Base-by-base conservation (phyloP, 2,888 invertebrate genomes). In the Trypoxylon attenuatum region DNA sequence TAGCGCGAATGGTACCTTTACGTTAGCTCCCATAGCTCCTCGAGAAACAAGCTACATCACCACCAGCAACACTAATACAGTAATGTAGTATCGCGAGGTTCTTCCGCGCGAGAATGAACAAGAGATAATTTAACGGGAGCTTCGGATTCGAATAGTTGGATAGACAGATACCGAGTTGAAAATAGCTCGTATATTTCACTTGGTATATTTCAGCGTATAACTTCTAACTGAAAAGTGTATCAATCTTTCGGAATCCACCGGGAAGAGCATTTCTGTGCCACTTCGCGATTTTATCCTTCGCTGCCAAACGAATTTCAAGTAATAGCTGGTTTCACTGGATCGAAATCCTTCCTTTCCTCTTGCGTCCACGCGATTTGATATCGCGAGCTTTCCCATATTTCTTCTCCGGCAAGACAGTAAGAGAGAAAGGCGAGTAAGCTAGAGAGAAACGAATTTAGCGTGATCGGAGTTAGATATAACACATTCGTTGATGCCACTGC, bases 251-350 rank as follows among this genome's bases (percentile, higher is more conserved):
- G 52, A 49, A 41, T 45, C 33, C 16, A 25, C 33, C 59, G 6
- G 2, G 23, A 38, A 41, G 18, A 22, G 43, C 33, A 25, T 8
- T 5, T 16, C 21, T 18, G 29, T 16, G 25, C 25, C 50, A 49
- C 22, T 41, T 50, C 23, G 19, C 25, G 47, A 62, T 42, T 51
- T 54, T 57, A 47, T 57, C 23, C 54, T 15, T 29, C 15, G 6
- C 19, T 41, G 51, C 42, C 41, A 60, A 70, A 56, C 55, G 56
- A 50, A 41, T 71, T 60, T 29, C 27, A 18, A 47, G 46, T 49
- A 60, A 60, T 45, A 42, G 54, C 41, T 39, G 57, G 18, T 49
- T 55, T 27, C 60, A 42, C 43, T 56, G 41, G 52, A 67, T 57
- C 41, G 46, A 60, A 60, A 60, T 58, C 49, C 49, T 61, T 53